Evolutionary conservation across 2,888 invertebrate genomes (phyloP), one percentile per base, ranked within the genome.

Genomic region (Drosophila vallismaia): DNA sequence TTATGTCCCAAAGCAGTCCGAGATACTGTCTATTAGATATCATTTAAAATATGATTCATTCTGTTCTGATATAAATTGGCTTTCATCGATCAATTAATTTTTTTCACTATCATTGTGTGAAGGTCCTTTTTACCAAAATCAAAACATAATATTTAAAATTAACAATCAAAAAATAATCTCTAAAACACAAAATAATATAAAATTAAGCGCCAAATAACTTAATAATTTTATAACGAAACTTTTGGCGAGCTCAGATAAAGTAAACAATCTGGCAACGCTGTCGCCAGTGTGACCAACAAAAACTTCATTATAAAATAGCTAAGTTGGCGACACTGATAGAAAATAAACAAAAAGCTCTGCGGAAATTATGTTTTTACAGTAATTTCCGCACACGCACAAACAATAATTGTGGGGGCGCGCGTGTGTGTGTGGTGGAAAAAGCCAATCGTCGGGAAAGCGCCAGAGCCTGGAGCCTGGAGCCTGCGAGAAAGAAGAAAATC

Each of bases 351-450:
- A 80, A 75, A 42, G 71, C 68, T 77, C 77, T 64, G 77, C 70
- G 71, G 76, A 79, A 55, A 57, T 45, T 33, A 59, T 76, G 79
- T 58, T 78, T 75, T 75, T 51, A 67, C 68, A 62, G 52, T 60
- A 74, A 69, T 74, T 77, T 56, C 51, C 66, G 28, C 28, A 28
- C 28, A 28, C 28, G 28, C 28, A 28, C 28, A 28, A 28, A 62
- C 80, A 64, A 70, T 75, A 55, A 62, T 83, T 87, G 86, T 87
- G 87, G 85, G 70, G 87, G 85, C 85, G 63, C 79, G 73, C 64
- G 73, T 60, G 60, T 62, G 73, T 60, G 60, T 60, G 38, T 45
- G 29, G 50, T 38, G 50, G 29, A 33, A 54, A 57, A 52, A 12
- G 44, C 38, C 44, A 51, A 10, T 9, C 40, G 72, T 66, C 38